Evolutionary conservation across 1,140 invertebrate genomes (phyloP).

Genomic region (Lepidurus couesii): DNA sequence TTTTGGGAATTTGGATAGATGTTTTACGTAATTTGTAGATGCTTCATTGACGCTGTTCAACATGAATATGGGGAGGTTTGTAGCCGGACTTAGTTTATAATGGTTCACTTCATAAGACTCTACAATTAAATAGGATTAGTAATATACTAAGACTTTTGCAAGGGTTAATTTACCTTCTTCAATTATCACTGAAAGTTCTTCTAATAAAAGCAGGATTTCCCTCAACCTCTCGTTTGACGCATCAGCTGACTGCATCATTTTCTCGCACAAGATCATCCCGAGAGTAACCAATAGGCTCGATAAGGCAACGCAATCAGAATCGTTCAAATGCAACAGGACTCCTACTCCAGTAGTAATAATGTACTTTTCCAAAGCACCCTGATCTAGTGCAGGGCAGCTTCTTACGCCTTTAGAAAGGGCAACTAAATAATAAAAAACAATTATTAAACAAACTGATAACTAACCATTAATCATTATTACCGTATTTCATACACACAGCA

Average conservation of each 20-base stretch:
- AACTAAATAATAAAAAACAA: background rate
- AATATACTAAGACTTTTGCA: background rate
- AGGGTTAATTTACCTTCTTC: background rate
- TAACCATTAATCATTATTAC: background rate
- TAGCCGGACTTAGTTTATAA: background rate
- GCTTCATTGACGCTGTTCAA: background rate
- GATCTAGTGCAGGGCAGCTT: background rate
- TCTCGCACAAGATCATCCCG: background rate
- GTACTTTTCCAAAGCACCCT: background rate
- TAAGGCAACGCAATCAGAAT: background rate
- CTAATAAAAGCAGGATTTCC: background rate
- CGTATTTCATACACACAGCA: background rate
- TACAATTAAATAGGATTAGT: background rate
- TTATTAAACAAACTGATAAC: background rate
- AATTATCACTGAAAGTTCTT: background rate
- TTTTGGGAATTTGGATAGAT: background rate
- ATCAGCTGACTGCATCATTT: background rate
- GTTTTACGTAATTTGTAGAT: background rate
- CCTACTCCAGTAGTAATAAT: background rate
- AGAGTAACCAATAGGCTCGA: background rate
- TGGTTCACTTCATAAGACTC: conserved; percentile 1
- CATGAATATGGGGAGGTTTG: background rate
- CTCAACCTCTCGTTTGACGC: background rate
- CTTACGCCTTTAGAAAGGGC: background rate
- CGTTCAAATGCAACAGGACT: background rate